Conservation (phyloP, 1,140 invertebrate genomes). For the Scaptomyza pallida region DNA sequence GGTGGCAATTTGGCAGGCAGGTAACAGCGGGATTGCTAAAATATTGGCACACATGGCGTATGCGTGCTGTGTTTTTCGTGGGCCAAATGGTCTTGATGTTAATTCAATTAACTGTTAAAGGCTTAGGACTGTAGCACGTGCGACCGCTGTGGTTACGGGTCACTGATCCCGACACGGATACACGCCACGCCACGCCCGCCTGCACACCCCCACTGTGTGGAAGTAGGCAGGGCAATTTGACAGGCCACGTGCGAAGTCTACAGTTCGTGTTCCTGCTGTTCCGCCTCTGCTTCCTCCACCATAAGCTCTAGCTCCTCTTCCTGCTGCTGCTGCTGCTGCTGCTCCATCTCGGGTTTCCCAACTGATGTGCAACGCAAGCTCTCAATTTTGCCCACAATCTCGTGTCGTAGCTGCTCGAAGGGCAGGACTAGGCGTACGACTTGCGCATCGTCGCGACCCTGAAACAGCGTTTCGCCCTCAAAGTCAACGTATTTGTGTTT, state of each 20-base stretch:
- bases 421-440: conserved; percentile 37
- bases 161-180: conserved; percentile 6
- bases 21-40: conserved; percentile 2
- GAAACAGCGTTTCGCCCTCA: conserved; percentile 60
- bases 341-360: conserved; percentile 22
- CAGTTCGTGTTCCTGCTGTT: conserved; percentile 13
- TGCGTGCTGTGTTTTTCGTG: conserved; percentile 27
- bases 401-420: conserved; percentile 34
- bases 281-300: conserved; percentile 6
- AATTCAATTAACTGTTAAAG: conserved; percentile 71
- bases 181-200: too few species aligned
- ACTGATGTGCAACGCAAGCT: conserved; percentile 34
- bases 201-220: too few species aligned
- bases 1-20: conserved; percentile 30
- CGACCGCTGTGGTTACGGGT: conserved; percentile 45
- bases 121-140: conserved; percentile 29
- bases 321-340: neutral
- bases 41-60: conserved; percentile 11
- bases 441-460: conserved; percentile 55
- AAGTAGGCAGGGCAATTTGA: neutral
- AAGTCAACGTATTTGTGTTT: conserved; percentile 58
- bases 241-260: conserved; percentile 2
- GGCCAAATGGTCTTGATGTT: neutral
- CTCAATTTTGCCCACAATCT: conserved; percentile 54
- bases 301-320: conserved; percentile 14